Evolutionary conservation across 2,888 invertebrate genomes (phyloP), one percentile per base, ranked within the genome.

Genomic region (Erynnis tages): DNA sequence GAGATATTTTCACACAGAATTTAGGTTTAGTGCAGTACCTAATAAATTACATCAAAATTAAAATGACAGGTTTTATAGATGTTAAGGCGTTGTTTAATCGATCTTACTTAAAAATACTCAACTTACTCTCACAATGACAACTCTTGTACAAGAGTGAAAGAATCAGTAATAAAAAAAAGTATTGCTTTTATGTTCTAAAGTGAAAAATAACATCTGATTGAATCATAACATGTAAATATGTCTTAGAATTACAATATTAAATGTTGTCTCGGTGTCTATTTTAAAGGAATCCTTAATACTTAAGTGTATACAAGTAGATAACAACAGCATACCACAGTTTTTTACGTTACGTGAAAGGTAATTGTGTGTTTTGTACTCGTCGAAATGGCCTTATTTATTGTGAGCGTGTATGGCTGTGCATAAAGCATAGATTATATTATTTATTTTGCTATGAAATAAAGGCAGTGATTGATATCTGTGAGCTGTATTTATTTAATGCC

Each of bases 391-490:
- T 45, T 45, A 48, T 54, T 46, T 57, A 34, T 52, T 50, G 40
- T 27, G 45, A 40, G 3, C 14, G 16, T 32, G 25, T 34, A 53
- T 54, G 71, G 69, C 73, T 79, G 74, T 79, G 80, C 71, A 73
- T 62, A 63, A 71, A 73, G 73, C 72, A 71, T 71, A 67, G 58
- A 61, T 63, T 68, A 70, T 73, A 61, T 63, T 68, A 70, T 73
- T 72, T 69, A 68, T 73, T 68, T 61, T 61, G 60, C 63, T 63
- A 56, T 61, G 66, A 41, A 54, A 49, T 56, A 48, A 55, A 55
- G 23, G 54, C 29, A 54, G 57, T 56, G 55, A 55, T 57, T 55
- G 52, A 53, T 45, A 53, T 44, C 16, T 25, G 11, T 25, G 16
- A 38, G 16, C 19, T 44, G 37, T 50, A n/a, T 55, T 52, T 41